Conservation (phyloP, 2,888 invertebrate species). For the Hirtodrosophila confusa region DNA sequence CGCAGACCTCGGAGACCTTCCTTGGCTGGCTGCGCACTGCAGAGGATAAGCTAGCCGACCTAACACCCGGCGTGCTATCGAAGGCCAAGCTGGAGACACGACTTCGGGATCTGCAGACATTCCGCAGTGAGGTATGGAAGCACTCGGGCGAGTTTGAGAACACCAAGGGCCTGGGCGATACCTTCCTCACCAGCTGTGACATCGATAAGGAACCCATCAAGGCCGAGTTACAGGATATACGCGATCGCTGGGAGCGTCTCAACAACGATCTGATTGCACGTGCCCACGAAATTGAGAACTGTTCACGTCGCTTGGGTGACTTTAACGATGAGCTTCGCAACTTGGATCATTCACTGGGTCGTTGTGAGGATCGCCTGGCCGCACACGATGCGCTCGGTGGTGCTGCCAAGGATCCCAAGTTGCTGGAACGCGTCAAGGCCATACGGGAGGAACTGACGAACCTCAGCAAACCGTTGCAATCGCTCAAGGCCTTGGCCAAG, state of each 20-base stretch:
- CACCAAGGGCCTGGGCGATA: slow-evolving; percentile 93
- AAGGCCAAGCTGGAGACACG: slow-evolving; percentile 94
- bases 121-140: slow-evolving; percentile 97
- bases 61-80: slow-evolving; percentile 92
- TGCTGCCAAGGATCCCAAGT: slow-evolving; percentile 92
- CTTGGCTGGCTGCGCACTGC: slow-evolving; percentile 94
- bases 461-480: slow-evolving; percentile 89
- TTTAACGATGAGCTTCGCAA: slow-evolving; percentile 93
- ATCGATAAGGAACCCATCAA: slow-evolving; percentile 95
- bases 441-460: slow-evolving; percentile 92
- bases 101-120: slow-evolving; percentile 92
- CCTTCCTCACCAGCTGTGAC: slow-evolving; percentile 94
- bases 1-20: slow-evolving; percentile 92
- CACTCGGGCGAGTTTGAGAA: slow-evolving; percentile 96
- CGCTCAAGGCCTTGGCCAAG: slow-evolving; percentile 86
- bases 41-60: slow-evolving; percentile 92
- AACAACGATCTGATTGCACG: slow-evolving; percentile 88
- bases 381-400: slow-evolving; percentile 88
- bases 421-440: slow-evolving; percentile 92
- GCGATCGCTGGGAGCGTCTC: slow-evolving; percentile 95
- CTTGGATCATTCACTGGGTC: slow-evolving; percentile 92
- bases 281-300: slow-evolving; percentile 88
- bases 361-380: slow-evolving; percentile 94
- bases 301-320: slow-evolving; percentile 91
- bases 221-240: slow-evolving; percentile 91